phyloP scores from a whole-genome alignment of 2,888 invertebrate species.

The Thyatira batis region DNA sequence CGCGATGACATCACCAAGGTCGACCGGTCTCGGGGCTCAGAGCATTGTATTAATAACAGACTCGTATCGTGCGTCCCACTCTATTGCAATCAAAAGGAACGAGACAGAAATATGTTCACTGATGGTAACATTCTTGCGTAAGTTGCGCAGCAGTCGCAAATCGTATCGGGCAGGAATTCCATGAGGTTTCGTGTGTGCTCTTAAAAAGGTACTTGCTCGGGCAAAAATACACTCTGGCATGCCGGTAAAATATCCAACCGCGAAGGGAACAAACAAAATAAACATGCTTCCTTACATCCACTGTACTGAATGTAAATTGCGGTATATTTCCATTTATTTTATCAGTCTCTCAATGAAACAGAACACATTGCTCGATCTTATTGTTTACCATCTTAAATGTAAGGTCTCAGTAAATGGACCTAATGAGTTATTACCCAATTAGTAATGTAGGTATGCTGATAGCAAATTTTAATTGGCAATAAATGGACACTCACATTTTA shows the following conservation, averaged over 20 bases:
- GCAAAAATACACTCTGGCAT: not conserved
- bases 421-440: not conserved
- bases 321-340: not conserved
- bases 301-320: not conserved
- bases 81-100: constrained; percentile 1
- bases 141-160: not conserved
- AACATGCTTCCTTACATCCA: not conserved
- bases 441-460: not conserved
- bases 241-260: not conserved
- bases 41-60: constrained; percentile 7
- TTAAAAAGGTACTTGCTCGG: not conserved
- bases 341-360: not conserved
- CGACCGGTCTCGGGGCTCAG: constrained; percentile 45
- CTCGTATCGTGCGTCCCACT: constrained; percentile 12
- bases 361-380: not conserved
- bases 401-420: not conserved
- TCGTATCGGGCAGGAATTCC: not conserved
- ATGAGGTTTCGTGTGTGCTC: not conserved
- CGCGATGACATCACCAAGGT: constrained; percentile 75
- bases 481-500: not conserved
- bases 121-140: constrained; percentile 4
- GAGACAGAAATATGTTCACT: constrained; percentile 2
- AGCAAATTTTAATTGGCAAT: not conserved
- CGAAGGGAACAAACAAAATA: not conserved
- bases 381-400: not conserved